These are phyloP conservation scores for Plusia festucae DNA, from an alignment of 2,888 invertebrate species.

Conservation along the genomic window DNA sequence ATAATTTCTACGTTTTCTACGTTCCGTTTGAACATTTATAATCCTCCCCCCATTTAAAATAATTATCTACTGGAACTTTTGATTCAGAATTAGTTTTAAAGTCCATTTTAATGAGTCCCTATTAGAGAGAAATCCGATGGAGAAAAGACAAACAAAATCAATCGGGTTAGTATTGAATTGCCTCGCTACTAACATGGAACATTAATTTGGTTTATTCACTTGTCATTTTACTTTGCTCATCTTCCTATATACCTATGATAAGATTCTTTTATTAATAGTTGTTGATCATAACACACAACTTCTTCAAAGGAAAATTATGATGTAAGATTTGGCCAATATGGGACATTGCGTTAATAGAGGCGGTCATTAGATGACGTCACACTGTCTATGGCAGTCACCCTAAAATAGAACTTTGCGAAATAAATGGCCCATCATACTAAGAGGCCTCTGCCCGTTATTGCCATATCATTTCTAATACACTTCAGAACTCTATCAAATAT, in stretches of 20 bases:
- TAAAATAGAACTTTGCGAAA: conserved; percentile 20
- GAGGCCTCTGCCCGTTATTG: conserved; percentile 29
- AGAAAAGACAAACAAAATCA: background rate
- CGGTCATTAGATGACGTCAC: background rate
- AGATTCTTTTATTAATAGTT: conserved; percentile 1
- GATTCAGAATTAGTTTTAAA: background rate
- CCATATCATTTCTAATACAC: conserved; percentile 26
- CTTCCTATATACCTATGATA: conserved; percentile 4
- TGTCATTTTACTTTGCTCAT: conserved; percentile 4
- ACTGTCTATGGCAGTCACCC: background rate
- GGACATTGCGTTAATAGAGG: background rate
- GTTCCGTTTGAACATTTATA: background rate
- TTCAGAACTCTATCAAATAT: conserved; percentile 26
- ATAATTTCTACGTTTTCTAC: conserved; percentile 18
- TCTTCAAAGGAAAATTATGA: background rate
- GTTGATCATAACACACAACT: background rate
- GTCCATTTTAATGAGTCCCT: background rate
- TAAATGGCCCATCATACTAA: conserved; percentile 37
- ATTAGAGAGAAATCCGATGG: background rate
- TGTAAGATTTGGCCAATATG: background rate
- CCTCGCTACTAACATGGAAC: background rate
- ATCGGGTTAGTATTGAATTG: background rate
- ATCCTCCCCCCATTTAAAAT: background rate
- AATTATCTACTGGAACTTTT: background rate
- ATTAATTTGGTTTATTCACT: conserved; percentile 4